phyloP scores from a whole-genome alignment of 2,888 invertebrate species.

The Eupithecia pulchellata region DNA sequence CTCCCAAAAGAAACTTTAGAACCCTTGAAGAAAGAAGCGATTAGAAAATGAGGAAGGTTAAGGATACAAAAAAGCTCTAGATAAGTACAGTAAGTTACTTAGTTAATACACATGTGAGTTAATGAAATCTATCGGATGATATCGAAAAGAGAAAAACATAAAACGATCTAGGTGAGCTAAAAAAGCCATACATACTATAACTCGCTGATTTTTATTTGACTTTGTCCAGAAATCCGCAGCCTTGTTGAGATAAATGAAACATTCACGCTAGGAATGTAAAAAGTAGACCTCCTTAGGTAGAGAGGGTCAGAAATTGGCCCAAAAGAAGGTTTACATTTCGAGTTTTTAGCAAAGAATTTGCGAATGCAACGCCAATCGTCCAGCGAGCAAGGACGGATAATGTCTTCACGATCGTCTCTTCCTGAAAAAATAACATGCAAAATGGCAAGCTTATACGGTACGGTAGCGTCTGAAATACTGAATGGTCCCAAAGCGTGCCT shows the following conservation, averaged over 20 bases:
- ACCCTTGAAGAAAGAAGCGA: not conserved
- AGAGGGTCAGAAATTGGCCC: slow-evolving; percentile 30
- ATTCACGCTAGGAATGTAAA: slow-evolving; percentile 15
- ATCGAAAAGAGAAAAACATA: not conserved
- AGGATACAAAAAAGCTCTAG: not conserved
- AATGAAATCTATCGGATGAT: not conserved
- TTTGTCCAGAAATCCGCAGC: slow-evolving; percentile 11
- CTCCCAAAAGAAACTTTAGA: not conserved
- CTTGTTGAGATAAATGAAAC: not conserved
- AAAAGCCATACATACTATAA: slow-evolving; percentile 26
- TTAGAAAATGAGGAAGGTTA: not conserved
- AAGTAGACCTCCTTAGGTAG: not conserved
- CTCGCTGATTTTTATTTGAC: slow-evolving; percentile 14
- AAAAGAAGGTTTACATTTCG: slow-evolving; percentile 21
- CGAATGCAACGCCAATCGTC: slow-evolving; percentile 32
- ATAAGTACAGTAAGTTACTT: not conserved
- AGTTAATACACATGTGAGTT: not conserved
- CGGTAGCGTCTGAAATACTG: not conserved
- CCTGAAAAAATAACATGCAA: slow-evolving; percentile 10
- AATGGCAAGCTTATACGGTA: not conserved
- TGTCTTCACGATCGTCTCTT: slow-evolving; percentile 22
- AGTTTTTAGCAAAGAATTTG: slow-evolving; percentile 24
- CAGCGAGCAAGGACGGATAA: slow-evolving; percentile 27
- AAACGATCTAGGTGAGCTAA: not conserved
- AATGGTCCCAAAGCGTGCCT: not conserved